A percentile compares a stretch with the other conserved stretches of the same genome.
phyloP scores from a whole-genome alignment of 1,140 invertebrate species.

The Cherax destructor region DNA sequence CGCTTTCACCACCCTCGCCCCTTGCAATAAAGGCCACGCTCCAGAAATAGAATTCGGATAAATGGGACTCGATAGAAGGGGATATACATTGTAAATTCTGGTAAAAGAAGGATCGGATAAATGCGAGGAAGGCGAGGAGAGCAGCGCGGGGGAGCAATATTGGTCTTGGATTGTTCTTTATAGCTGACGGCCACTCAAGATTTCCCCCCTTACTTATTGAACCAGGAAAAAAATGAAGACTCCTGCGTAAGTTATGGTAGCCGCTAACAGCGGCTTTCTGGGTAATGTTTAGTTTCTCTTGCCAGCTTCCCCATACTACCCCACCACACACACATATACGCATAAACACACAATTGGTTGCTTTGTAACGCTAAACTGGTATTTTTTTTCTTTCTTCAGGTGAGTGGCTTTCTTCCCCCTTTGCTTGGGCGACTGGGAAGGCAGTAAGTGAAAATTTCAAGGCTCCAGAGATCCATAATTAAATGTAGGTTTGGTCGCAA shows the following conservation, averaged over 20 bases:
- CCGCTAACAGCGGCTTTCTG: neutral
- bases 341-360: too few species aligned
- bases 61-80: neutral
- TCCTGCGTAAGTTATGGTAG: neutral
- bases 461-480: too few species aligned
- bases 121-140: neutral
- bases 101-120: neutral
- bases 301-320: neutral
- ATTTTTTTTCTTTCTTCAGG: too few species aligned
- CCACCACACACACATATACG: neutral
- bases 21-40: neutral
- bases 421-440: too few species aligned
- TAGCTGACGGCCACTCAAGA: conserved; percentile 1
- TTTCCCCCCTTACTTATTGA: conserved; percentile 3
- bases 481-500: too few species aligned
- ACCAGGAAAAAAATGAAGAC: neutral
- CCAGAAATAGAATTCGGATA: conserved; percentile 4
- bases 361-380: too few species aligned
- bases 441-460: too few species aligned
- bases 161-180: conserved; percentile 5
- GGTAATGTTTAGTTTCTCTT: neutral
- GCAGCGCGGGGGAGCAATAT: neutral
- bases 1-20: neutral
- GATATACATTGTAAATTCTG: conserved; percentile 8
- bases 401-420: too few species aligned